Conservation (phyloP, 2,888 invertebrate genomes). For the Glyphotaelius pellucidus region DNA sequence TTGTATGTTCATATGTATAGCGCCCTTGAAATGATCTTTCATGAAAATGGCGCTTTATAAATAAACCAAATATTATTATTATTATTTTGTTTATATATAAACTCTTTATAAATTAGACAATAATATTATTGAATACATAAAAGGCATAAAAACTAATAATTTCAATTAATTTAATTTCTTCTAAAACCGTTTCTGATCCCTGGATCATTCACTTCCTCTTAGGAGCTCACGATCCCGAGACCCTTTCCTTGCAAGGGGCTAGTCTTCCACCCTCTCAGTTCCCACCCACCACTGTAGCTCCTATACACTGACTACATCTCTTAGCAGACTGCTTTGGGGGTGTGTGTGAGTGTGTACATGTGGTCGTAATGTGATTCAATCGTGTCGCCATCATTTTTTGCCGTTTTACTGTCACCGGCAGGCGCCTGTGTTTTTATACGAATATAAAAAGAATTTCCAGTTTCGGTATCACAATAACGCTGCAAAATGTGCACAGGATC, state of each 20-base stretch:
- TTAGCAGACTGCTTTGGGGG: not conserved
- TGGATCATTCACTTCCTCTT: slow-evolving; percentile 35
- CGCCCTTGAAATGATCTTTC: too few species aligned
- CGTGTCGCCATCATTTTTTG: slow-evolving; percentile 48
- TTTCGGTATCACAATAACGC: slow-evolving; percentile 11
- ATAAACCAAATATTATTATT: too few species aligned
- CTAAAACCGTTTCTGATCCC: slow-evolving; percentile 32
- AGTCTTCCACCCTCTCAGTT: not conserved
- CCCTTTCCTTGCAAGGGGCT: slow-evolving; percentile 34
- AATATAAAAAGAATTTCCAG: slow-evolving; percentile 41
- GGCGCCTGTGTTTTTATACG: slow-evolving; percentile 47
- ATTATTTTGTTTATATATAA: too few species aligned
- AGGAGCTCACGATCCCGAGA: not conserved
- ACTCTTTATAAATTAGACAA: too few species aligned
- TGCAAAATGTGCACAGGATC: not conserved
- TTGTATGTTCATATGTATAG: too few species aligned
- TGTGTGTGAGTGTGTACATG: slow-evolving; percentile 6
- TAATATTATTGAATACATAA: too few species aligned
- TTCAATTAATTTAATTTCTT: not conserved
- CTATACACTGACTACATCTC: not conserved
- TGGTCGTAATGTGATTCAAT: slow-evolving; percentile 44
- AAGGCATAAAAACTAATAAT: too few species aligned
- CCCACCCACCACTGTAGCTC: not conserved
- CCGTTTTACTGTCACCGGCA: slow-evolving; percentile 45
- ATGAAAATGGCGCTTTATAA: too few species aligned